Percentiles rank a stretch among this genome's conserved stretches.
Conservation (phyloP, 2,888 invertebrate species). For the Orchestes rusci region DNA sequence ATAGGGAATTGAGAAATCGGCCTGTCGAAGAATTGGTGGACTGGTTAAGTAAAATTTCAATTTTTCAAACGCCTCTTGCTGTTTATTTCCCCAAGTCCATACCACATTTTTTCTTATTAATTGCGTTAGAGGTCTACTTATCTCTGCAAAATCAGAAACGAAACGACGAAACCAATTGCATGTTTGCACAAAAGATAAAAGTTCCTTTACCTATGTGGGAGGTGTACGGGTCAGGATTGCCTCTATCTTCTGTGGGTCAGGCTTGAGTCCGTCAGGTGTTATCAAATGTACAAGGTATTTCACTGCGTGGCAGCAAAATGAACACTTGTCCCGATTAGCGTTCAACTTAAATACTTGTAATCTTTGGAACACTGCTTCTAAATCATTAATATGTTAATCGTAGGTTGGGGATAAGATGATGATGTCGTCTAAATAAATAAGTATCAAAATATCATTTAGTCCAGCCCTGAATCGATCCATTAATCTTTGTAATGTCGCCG, state of each 20-base stretch:
- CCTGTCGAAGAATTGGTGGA: conserved; percentile 28
- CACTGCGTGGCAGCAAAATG: conserved; percentile 21
- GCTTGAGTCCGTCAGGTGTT: conserved; percentile 13
- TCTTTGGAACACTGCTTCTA: conserved; percentile 19
- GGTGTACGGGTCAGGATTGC: conserved; percentile 19
- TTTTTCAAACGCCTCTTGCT: conserved; percentile 19
- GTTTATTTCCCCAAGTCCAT: conserved; percentile 10
- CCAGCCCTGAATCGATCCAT: conserved; percentile 27
- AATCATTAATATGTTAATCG: conserved; percentile 26
- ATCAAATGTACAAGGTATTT: conserved; percentile 27
- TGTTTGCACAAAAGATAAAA: conserved; percentile 27
- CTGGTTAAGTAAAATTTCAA: conserved; percentile 22
- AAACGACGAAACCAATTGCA: conserved; percentile 27
- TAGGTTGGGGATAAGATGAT: conserved; percentile 24
- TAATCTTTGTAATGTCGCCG: conserved; percentile 29
- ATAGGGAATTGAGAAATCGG: conserved; percentile 23
- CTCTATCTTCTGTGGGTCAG: too few relatives aligned
- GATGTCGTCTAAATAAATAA: conserved; percentile 31
- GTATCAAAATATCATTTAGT: conserved; percentile 22
- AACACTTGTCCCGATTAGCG: too few relatives aligned
- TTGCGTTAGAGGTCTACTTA: conserved; percentile 22
- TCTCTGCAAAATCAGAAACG: too few relatives aligned
- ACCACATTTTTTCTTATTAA: conserved; percentile 20
- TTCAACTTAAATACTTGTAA: conserved; percentile 24
- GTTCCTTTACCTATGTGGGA: conserved; percentile 24